Evolutionary conservation across 2,113 vertebrate species (phyloP).

Genomic region (Apeltes quadracus): DNA sequence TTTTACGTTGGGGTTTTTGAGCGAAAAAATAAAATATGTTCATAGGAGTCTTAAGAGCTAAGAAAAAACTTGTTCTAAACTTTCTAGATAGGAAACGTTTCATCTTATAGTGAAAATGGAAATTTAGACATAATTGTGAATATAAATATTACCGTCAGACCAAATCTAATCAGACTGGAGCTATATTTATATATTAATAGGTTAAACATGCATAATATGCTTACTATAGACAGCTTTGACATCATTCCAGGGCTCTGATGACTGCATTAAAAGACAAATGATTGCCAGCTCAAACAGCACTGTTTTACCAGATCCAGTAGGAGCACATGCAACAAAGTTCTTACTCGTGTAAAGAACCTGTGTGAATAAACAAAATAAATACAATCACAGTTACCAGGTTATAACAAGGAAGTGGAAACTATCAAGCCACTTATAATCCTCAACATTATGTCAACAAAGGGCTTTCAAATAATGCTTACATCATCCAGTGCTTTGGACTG

Average conservation of each 20-base stretch:
- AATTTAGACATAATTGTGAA: background rate
- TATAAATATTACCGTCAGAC: background rate
- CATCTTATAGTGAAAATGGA: background rate
- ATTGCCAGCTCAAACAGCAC: slow-evolving; percentile 95
- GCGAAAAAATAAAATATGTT: background rate
- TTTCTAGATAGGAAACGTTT: background rate
- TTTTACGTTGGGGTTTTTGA: background rate
- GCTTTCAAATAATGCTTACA: slow-evolving; percentile 81
- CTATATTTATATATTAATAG: background rate
- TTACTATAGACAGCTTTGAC: slow-evolving; percentile 93
- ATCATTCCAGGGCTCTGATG: slow-evolving; percentile 88
- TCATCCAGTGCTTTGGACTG: slow-evolving; percentile 96
- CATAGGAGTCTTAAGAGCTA: background rate
- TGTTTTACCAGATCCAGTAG: slow-evolving; percentile 98
- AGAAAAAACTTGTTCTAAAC: background rate
- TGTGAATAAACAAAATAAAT: slow-evolving; percentile 50
- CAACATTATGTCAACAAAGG: background rate
- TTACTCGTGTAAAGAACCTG: slow-evolving; percentile 93
- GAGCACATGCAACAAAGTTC: slow-evolving; percentile 95
- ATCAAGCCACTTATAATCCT: background rate
- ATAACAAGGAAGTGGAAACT: background rate
- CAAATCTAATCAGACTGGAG: background rate
- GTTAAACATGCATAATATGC: slow-evolving; percentile 19
- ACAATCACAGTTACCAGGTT: background rate
- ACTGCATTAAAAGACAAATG: slow-evolving; percentile 91